Evolutionary conservation across 2,888 invertebrate genomes (phyloP).

Genomic region (Empis livida): DNA sequence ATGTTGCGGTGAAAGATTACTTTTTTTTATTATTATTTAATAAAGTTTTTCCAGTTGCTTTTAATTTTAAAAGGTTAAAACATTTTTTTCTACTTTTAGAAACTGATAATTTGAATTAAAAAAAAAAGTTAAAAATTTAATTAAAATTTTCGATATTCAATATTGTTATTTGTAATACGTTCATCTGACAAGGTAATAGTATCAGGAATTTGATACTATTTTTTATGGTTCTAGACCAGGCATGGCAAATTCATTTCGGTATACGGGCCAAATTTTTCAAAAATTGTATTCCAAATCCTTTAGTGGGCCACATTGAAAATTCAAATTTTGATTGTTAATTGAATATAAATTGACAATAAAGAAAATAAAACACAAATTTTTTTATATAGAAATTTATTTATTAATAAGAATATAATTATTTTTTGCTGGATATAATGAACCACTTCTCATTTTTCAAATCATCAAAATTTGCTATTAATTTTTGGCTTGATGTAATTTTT

Average conservation of each 20-base stretch:
- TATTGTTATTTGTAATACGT: too few relatives aligned
- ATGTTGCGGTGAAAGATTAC: too few relatives aligned
- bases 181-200: too few relatives aligned
- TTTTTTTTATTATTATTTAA: too few relatives aligned
- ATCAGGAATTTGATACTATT: too few relatives aligned
- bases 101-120: too few relatives aligned
- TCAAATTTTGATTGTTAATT: background rate
- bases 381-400: background rate
- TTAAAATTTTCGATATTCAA: too few relatives aligned
- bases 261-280: background rate
- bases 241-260: background rate
- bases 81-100: too few relatives aligned
- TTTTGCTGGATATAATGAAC: background rate
- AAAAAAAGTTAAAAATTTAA: too few relatives aligned
- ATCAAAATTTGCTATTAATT: slow-evolving; percentile 2
- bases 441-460: background rate
- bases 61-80: too few relatives aligned
- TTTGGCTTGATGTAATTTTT: slow-evolving; percentile 3
- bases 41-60: too few relatives aligned
- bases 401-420: background rate
- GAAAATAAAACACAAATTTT: background rate
- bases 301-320: background rate
- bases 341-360: background rate
- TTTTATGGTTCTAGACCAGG: background rate
- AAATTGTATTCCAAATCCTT: background rate